phyloP scores from a whole-genome alignment of 1,140 invertebrate species.

The Centruroides sculpturatus region DNA sequence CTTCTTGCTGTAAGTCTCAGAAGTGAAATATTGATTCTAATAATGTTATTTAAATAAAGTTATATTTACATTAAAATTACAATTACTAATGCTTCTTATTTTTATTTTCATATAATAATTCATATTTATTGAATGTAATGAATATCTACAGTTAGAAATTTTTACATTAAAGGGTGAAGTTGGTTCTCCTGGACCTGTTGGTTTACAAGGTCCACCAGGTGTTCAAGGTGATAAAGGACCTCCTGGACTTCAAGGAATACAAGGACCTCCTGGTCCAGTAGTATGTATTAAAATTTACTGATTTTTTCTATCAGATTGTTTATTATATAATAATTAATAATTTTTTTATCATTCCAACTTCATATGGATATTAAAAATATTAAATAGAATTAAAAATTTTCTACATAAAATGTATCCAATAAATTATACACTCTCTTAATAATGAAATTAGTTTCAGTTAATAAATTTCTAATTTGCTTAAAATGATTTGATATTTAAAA shows the following conservation, averaged over 20 bases:
- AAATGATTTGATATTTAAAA: neutral
- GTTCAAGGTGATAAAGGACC: constrained; percentile 47
- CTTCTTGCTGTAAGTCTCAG: too few relatives aligned
- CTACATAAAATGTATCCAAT: neutral
- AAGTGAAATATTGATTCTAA: too few relatives aligned
- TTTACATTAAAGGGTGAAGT: constrained; percentile 9
- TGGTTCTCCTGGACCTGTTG: constrained; percentile 16
- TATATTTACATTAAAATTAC: too few relatives aligned
- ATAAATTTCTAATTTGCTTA: neutral
- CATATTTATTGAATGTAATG: neutral
- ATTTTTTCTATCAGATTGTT: too few relatives aligned
- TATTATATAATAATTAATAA: too few relatives aligned
- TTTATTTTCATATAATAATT: neutral
- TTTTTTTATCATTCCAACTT: too few relatives aligned
- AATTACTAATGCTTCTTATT: too few relatives aligned
- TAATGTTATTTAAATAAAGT: too few relatives aligned
- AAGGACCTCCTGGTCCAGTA: constrained; percentile 42
- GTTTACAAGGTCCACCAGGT: constrained; percentile 15
- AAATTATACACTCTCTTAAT: neutral
- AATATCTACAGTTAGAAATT: too few relatives aligned
- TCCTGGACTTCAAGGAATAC: constrained; percentile 44
- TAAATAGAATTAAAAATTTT: neutral
- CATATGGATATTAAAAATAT: neutral
- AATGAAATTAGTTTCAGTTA: neutral
- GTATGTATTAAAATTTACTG: neutral